A percentile compares a stretch with the other conserved stretches of the same genome.
Evolutionary conservation across 2,888 invertebrate genomes (phyloP).

Genomic region (Andrena marginata): DNA sequence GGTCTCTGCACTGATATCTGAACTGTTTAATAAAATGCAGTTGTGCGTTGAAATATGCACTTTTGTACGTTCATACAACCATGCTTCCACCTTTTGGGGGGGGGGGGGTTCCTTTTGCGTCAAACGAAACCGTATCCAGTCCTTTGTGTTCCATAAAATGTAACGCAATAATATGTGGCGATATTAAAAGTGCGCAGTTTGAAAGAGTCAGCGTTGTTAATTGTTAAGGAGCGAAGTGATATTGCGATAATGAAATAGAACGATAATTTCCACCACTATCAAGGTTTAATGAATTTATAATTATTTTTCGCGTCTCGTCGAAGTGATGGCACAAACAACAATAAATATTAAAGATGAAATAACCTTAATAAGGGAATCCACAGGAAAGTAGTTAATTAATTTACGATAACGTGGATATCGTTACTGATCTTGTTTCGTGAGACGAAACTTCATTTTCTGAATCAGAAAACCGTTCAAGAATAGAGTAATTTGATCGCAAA

Average conservation of each 20-base stretch:
- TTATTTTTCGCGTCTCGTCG: slow-evolving; percentile 14
- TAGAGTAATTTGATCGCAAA: neutral
- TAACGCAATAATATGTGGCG: slow-evolving; percentile 13
- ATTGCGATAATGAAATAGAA: slow-evolving; percentile 38
- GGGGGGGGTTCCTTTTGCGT: neutral
- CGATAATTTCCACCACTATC: slow-evolving; percentile 25
- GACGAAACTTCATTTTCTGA: neutral
- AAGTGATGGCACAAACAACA: neutral
- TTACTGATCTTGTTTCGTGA: neutral
- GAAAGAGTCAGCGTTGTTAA: slow-evolving; percentile 33
- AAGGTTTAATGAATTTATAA: slow-evolving; percentile 47
- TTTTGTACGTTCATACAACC: neutral
- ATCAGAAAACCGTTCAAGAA: neutral
- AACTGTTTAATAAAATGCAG: slow-evolving; percentile 51
- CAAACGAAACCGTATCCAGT: neutral
- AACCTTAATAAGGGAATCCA: slow-evolving; percentile 7
- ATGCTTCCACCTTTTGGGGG: neutral
- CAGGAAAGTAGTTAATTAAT: slow-evolving; percentile 9
- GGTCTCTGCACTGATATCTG: slow-evolving; percentile 39
- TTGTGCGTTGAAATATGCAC: slow-evolving; percentile 35
- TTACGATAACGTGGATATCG: slow-evolving; percentile 6
- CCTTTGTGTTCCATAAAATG: slow-evolving; percentile 21
- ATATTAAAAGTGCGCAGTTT: slow-evolving; percentile 29
- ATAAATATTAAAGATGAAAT: slow-evolving; percentile 1
- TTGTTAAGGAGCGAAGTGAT: slow-evolving; percentile 8